These are phyloP conservation scores for Acanthoscelides obtectus DNA, from an alignment of 2,888 invertebrate species.

Conservation along the genomic window DNA sequence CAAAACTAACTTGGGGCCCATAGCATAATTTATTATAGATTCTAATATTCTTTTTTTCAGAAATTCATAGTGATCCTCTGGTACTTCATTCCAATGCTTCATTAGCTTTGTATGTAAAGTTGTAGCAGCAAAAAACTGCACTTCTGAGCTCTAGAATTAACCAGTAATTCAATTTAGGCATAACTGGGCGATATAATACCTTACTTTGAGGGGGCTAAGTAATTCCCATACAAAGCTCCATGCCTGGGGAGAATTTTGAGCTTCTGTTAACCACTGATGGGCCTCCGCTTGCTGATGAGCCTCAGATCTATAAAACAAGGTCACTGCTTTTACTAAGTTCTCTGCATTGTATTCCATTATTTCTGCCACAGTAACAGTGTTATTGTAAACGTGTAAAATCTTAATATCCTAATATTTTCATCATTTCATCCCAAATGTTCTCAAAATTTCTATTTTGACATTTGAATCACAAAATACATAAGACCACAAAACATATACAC, in stretches of 20 bases:
- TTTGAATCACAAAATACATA: too few species aligned
- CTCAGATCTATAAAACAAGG: constrained; percentile 60
- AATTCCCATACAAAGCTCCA: constrained; percentile 93
- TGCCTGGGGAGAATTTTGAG: constrained; percentile 81
- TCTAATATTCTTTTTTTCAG: constrained; percentile 75
- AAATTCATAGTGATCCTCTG: constrained; percentile 70
- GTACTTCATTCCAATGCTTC: constrained; percentile 84
- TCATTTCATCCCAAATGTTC: too few species aligned
- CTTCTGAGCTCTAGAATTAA: constrained; percentile 68
- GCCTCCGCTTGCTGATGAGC: constrained; percentile 68
- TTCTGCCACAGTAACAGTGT: too few species aligned
- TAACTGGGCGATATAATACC: neutral
- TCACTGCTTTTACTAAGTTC: constrained; percentile 65
- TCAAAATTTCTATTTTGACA: too few species aligned
- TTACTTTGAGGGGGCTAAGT: constrained; percentile 74
- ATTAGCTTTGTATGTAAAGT: constrained; percentile 85
- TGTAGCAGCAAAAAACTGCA: constrained; percentile 91
- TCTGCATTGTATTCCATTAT: constrained; percentile 59
- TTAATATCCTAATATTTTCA: too few species aligned
- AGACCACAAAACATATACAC: too few species aligned
- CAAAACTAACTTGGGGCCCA: constrained; percentile 79
- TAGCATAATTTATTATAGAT: constrained; percentile 69
- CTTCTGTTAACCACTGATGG: constrained; percentile 80
- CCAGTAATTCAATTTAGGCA: constrained; percentile 1
- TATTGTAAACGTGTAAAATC: too few species aligned